phyloP scores from a whole-genome alignment of 2,888 invertebrate genomes.

The Protula sp. region DNA sequence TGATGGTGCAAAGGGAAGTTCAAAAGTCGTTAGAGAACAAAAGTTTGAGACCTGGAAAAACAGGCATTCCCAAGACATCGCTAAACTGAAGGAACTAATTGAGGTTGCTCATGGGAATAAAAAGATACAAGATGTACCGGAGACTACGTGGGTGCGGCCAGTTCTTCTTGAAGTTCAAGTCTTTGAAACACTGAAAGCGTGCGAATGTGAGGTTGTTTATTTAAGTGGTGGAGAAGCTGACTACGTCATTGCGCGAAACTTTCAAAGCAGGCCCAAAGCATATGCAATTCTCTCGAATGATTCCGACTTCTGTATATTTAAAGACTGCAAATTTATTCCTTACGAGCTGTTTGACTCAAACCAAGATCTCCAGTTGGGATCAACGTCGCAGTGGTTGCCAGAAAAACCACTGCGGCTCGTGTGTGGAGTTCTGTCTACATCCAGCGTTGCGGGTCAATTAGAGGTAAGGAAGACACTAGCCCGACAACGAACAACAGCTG shows the following conservation, averaged over 20 bases:
- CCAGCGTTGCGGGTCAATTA: constrained; percentile 14
- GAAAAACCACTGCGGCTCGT: constrained; percentile 32
- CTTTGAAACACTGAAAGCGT: constrained; percentile 28
- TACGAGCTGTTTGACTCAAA: constrained; percentile 40
- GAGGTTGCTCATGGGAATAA: constrained; percentile 30
- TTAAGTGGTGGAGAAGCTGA: constrained; percentile 42
- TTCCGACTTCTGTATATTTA: constrained; percentile 47
- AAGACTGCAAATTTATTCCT: constrained; percentile 32
- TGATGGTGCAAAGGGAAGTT: constrained; percentile 44
- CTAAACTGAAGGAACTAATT: constrained; percentile 30
- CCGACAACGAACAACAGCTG: no score
- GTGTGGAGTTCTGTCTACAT: constrained; percentile 33
- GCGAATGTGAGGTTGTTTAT: constrained; percentile 36
- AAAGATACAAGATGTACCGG: constrained; percentile 24
- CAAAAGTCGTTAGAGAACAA: constrained; percentile 23
- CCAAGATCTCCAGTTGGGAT: constrained; percentile 37
- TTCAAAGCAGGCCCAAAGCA: constrained; percentile 34
- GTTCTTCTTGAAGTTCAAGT: constrained; percentile 41
- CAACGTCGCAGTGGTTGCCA: constrained; percentile 21
- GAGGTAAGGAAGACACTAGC: no score
- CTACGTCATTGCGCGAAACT: constrained; percentile 32
- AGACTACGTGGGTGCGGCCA: constrained; percentile 32
- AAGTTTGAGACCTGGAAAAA: constrained; percentile 43
- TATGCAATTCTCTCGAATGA: constrained; percentile 45
- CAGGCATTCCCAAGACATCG: constrained; percentile 33